A percentile compares a stretch with the other conserved stretches of the same genome.
Conservation (phyloP, 2,113 vertebrate species). For the Salvelinus sp. region DNA sequence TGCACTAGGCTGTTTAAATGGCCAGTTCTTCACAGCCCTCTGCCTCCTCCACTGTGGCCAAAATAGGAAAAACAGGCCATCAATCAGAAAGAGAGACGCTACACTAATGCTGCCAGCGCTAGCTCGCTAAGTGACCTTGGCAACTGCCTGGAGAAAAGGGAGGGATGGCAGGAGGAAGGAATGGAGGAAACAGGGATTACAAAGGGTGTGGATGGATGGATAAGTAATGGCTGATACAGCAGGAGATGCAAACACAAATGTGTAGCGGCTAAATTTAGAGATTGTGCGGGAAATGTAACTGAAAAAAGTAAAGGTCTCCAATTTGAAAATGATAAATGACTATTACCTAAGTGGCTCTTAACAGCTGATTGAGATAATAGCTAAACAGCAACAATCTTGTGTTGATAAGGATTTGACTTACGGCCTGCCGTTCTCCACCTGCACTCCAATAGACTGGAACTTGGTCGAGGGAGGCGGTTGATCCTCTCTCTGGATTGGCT, state of each 20-base stretch:
- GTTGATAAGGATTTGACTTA: constrained; percentile 71
- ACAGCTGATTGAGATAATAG: not conserved
- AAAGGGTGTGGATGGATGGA: not conserved
- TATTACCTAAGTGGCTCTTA: not conserved
- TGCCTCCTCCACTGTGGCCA: constrained; percentile 37
- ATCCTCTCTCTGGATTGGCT: constrained; percentile 88
- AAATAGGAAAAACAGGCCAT: constrained; percentile 44
- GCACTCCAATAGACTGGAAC: constrained; percentile 98
- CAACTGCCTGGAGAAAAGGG: not conserved
- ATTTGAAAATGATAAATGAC: not conserved
- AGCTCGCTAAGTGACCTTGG: constrained; percentile 32
- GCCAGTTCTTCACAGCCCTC: constrained; percentile 25
- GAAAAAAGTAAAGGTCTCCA: not conserved
- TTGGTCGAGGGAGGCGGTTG: constrained; percentile 79
- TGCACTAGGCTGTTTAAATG: constrained; percentile 31
- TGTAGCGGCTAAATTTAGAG: not conserved
- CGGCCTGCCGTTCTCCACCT: constrained; percentile 99
- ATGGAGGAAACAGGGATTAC: not conserved
- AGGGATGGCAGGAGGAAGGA: too few species aligned
- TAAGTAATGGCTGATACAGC: not conserved
- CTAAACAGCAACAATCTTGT: not conserved
- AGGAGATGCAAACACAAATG: not conserved
- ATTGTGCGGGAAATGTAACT: not conserved
- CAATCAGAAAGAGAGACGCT: constrained; percentile 21
- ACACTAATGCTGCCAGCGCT: constrained; percentile 19